phyloP scores from a whole-genome alignment of 2,888 invertebrate genomes.

The Napeogenes inachia region DNA sequence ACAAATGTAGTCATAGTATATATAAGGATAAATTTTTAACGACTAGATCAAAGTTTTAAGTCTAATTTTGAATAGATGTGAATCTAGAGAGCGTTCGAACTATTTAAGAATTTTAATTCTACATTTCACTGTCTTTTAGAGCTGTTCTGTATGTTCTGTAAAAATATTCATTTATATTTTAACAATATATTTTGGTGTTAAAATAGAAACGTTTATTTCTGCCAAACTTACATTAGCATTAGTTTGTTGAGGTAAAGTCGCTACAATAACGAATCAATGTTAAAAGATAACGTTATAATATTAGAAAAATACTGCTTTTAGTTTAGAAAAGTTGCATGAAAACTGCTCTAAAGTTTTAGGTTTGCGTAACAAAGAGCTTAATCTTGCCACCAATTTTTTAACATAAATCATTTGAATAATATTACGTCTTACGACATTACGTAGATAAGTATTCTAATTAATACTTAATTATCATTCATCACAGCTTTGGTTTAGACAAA shows the following conservation, averaged over 20 bases:
- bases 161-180: constrained; percentile 13
- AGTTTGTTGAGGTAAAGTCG: constrained; percentile 26
- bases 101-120: constrained; percentile 50
- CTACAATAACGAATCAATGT: constrained; percentile 29
- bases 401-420: no score
- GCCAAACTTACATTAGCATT: neutral
- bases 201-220: neutral
- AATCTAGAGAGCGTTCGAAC: constrained; percentile 61
- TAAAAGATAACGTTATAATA: constrained; percentile 31
- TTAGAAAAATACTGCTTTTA: constrained; percentile 70
- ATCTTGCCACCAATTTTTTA: neutral
- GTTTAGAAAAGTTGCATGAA: constrained; percentile 56
- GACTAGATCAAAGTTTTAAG: constrained; percentile 50
- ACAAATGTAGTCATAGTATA: constrained; percentile 61
- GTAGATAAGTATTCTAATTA: neutral
- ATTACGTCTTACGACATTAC: neutral
- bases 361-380: constrained; percentile 16
- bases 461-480: constrained; percentile 6
- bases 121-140: constrained; percentile 49
- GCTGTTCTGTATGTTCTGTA: neutral
- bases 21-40: constrained; percentile 48
- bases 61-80: constrained; percentile 46
- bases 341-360: constrained; percentile 36
- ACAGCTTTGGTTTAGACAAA: constrained; percentile 2
- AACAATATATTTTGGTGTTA: no score